These are phyloP conservation scores for Omphaloscelis lunosa DNA, from an alignment of 2,888 invertebrate species.

Conservation along the genomic window DNA sequence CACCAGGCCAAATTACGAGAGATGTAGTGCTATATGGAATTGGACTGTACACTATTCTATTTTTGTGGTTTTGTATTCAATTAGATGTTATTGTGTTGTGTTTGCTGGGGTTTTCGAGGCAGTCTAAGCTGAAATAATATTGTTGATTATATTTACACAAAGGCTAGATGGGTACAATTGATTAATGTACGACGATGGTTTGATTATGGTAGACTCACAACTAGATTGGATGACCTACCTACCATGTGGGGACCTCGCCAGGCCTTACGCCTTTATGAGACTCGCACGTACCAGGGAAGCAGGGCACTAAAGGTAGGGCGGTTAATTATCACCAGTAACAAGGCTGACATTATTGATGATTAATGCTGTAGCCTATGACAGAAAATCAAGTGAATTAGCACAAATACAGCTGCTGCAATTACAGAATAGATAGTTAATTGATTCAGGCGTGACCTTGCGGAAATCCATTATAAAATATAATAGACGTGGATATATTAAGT, in stretches of 20 bases:
- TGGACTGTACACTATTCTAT: slow-evolving; percentile 63
- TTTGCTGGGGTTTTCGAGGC: not conserved
- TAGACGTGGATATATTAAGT: too few species aligned
- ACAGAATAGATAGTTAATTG: too few species aligned
- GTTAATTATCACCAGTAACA: not conserved
- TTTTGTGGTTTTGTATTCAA: slow-evolving; percentile 55
- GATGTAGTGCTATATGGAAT: slow-evolving; percentile 64
- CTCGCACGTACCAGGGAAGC: not conserved
- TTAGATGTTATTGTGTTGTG: slow-evolving; percentile 46
- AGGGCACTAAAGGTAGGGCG: not conserved
- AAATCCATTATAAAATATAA: too few species aligned
- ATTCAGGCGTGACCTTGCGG: too few species aligned
- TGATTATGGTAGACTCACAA: not conserved
- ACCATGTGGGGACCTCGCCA: not conserved
- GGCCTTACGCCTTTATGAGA: not conserved
- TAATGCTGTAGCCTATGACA: not conserved
- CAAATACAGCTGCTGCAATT: not conserved
- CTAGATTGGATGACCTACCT: too few species aligned
- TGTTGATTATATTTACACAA: not conserved
- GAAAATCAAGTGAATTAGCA: not conserved
- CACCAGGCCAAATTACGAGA: slow-evolving; percentile 63
- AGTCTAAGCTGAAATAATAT: slow-evolving; percentile 14
- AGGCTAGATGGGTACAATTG: not conserved
- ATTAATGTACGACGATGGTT: not conserved
- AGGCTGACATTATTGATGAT: not conserved